Evolutionary conservation across 2,113 vertebrate species (phyloP).

Genomic region (Cisticola juncidis): DNA sequence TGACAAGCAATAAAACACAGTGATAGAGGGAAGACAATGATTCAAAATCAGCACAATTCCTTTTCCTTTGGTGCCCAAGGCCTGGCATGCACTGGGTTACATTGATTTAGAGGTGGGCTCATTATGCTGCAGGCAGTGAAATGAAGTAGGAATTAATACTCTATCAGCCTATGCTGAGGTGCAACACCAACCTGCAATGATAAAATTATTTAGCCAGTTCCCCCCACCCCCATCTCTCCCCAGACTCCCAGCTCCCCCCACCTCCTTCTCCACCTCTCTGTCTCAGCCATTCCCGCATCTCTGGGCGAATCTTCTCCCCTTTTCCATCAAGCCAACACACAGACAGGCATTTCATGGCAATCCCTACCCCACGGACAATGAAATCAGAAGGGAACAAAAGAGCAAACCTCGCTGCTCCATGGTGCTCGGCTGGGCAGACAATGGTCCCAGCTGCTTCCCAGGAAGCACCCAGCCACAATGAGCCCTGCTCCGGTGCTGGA

Average conservation of each 20-base stretch:
- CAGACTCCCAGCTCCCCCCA: not conserved
- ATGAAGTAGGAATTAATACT: not conserved
- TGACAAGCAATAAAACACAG: not conserved
- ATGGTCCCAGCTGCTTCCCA: conserved; percentile 24
- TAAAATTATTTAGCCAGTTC: not conserved
- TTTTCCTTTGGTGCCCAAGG: not conserved
- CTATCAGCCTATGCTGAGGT: not conserved
- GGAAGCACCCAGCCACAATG: not conserved
- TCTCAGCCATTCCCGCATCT: not conserved
- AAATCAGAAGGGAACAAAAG: conserved; percentile 52
- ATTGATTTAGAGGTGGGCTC: not conserved
- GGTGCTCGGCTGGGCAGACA: not conserved
- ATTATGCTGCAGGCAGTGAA: fast-evolving
- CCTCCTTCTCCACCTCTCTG: not conserved
- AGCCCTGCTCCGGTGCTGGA: not conserved
- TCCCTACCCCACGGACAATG: not conserved
- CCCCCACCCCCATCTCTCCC: not conserved
- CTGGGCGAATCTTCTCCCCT: not conserved
- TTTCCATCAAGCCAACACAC: not conserved
- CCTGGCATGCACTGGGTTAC: not conserved
- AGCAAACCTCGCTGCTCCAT: conserved; percentile 59
- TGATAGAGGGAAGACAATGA: not conserved
- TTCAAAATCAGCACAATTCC: not conserved
- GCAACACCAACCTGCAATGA: not conserved
- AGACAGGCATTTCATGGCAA: not conserved